Base-by-base conservation (phyloP, 1,140 invertebrate genomes). In the Neodiprion fabricii region DNA sequence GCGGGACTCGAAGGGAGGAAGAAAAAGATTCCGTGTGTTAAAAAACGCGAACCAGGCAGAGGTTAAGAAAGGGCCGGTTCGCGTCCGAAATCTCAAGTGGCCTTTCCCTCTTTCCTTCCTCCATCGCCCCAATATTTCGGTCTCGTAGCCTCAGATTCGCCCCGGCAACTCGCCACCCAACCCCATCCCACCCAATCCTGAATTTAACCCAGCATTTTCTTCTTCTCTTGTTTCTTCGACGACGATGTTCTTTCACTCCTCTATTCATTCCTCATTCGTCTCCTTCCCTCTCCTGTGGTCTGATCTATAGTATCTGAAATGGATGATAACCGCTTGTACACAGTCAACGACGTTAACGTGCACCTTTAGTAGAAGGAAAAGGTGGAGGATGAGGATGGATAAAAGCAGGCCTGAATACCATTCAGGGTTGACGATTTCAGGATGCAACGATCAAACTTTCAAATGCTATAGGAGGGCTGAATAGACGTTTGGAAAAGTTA, bases 1-100 rank as follows among this genome's bases (percentile, higher is more conserved):
- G 53, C n/a, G 53, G 53, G 11, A 17, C n/a, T 61, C 53, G 53
- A 40, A 40, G 28, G 28, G 28, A 40, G 28, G 28, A 40, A 40
- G 28, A 17, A 61, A 61, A 61, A 61, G 53, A 61, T 61, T 61
- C 53, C 53, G 53, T 61, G 53, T 40, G 2, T 61, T 61, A 61
- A 61, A 61, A 61, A 61, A 61, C 53, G 53, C 53, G 53, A 9
- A 61, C 53, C 53, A 61, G 53, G 53, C 53, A 61, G 53, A 61
- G 53, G 53, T 61, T 61, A 61, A 61, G 53, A 61, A 61, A 61
- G n/a, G 53, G 53, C 53, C 53, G 53, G 53, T 61, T 12, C 53
- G 53, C 53, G 53, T 61, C 53, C 53, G 53, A 61, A 61, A 61
- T 61, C 53, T 61, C 53, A 61, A 61, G 53, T 61, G 53, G 53